Evolutionary conservation across 2,888 invertebrate genomes (phyloP), one percentile per base, ranked within the genome.

Genomic region (Danaus chrysippus): DNA sequence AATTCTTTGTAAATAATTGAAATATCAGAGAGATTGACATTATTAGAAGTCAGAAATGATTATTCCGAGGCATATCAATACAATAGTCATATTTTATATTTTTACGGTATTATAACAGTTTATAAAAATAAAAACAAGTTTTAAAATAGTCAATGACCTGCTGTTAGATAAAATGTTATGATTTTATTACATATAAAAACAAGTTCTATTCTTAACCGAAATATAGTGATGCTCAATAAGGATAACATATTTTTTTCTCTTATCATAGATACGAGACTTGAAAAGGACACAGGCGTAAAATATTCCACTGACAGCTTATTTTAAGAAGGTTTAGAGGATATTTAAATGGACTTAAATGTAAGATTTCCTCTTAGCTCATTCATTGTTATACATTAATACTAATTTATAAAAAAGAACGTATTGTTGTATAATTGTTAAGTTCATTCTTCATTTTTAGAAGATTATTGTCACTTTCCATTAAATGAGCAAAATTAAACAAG

Each of bases 1-100:
- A 69, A 69, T 67, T 67, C 57, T 63, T 54, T 49, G 64, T 61
- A 64, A 69, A 69, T 54, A 62, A 59, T 62, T 57, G 17, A 54
- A 34, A 60, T 53, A 62, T 54, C 41, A 59, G 56, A 11, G 46
- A 42, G 44, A 61, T 61, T 12, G 53, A 58, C 13, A 49, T n/a
- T 6, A 23, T 13, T 17, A 58, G 60, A 56, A 62, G 62, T 65
- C 52, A 62, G 56, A 34, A 15, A 12, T 46, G 17, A 49, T 17
- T 10, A 49, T 15, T 10, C 10, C 10, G 9, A n/a, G 17, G 10
- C 17, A 49, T 10, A 3, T 17, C 17, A 49, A 17, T 49, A 13
- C 6, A 46, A 15, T 13, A 9, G 13, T 15, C 15, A 49, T 49
- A 49, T 49, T 15, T 49, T 49, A 49, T 49, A 49, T 9, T 9